A percentile compares a stretch with the other conserved stretches of the same genome.
Conservation (phyloP, 2,888 invertebrate species). For the Actias luna region DNA sequence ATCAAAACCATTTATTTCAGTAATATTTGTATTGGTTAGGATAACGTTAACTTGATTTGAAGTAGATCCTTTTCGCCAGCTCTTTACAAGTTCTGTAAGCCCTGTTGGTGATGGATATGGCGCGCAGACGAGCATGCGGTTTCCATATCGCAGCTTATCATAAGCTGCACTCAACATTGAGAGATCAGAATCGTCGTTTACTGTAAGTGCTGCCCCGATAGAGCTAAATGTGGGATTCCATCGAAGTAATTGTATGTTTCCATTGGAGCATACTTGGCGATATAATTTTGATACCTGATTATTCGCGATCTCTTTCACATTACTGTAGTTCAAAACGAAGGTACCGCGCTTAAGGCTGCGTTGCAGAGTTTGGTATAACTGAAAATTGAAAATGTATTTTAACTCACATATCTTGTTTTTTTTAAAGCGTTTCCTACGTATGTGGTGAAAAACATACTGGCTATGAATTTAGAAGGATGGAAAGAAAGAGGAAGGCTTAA, state of each 20-base stretch:
- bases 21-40: conserved; percentile 21
- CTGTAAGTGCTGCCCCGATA: conserved; percentile 29
- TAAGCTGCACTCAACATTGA: conserved; percentile 26
- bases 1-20: background rate
- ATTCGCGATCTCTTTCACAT: background rate
- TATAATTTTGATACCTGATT: conserved; percentile 23
- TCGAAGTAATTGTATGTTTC: conserved; percentile 27
- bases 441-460: no score
- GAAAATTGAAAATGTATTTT: conserved; percentile 9
- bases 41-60: conserved; percentile 32
- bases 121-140: conserved; percentile 32
- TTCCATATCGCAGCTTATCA: conserved; percentile 22
- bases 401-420: background rate
- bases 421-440: background rate
- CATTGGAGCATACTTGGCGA: conserved; percentile 23
- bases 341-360: conserved; percentile 23
- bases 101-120: conserved; percentile 32
- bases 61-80: conserved; percentile 33
- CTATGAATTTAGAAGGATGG: no score
- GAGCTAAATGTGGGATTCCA: conserved; percentile 24
- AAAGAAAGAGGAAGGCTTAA: no score
- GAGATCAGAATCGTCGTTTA: conserved; percentile 30
- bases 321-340: conserved; percentile 29
- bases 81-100: conserved; percentile 31
- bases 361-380: conserved; percentile 28